Evolutionary conservation across 1,140 invertebrate species (phyloP), one percentile per base, ranked within the genome.

Genomic region (Wasmannia auropunctata): DNA sequence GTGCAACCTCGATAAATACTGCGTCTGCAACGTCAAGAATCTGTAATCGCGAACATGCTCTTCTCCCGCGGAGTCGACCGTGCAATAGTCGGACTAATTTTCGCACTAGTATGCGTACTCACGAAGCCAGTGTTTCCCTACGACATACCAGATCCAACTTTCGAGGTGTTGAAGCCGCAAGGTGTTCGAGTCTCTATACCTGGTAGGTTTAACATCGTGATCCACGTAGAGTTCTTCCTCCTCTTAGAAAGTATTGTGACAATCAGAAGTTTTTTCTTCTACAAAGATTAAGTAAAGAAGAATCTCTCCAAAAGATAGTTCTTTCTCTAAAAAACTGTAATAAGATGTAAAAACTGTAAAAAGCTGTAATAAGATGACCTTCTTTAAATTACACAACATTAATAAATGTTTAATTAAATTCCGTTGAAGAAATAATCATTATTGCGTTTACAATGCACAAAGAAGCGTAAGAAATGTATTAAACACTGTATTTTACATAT

Each of bases 161-260:
- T 94, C 10, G 62, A 92, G 60, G 74, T 88, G 25, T 69, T 93
- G 11, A 75, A 75, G 37, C 90, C 88, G 40, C 77, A 74, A 63
- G 92, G 92, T 49, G 74, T 94, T 74, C 91, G 88, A 51, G 62
- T 90, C 54, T 92, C 90, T 10, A 92, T 92, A 87, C 85, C 91
- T 28, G 87, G 92, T 93, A 84, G 85, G 75, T 86, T 25, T 72
- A 25, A 25, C 28, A 31, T 11, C 0, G 8, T 37, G n/a, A 81
- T 43, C 1, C 16, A 34, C n/a, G n/a, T 40, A 34, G 4, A n/a
- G n/a, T n/a, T n/a, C 2, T 43, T 8, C 5, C 43, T 40, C 0
- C 1, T 67, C 11, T 25, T 43, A 31, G 1, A 31, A 58, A 22
- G 1, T 11, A 40, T 40, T 19, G 14, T 40, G 22, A 58, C 3